phyloP scores from a whole-genome alignment of 2,888 invertebrate genomes.

The Synanthedon myopaeformis region DNA sequence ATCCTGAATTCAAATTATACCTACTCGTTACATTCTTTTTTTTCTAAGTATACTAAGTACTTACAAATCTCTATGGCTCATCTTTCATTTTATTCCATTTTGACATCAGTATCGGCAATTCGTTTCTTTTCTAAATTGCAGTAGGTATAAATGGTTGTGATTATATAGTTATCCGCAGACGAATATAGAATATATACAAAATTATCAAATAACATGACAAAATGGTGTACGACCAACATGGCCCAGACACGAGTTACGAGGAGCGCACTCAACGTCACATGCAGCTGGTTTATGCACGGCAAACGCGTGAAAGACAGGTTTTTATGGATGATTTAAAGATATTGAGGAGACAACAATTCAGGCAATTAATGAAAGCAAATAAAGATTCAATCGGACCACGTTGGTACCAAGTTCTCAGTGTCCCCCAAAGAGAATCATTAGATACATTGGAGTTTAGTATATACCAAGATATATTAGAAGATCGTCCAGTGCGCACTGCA shows the following conservation, averaged over 20 bases:
- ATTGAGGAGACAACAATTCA: slow-evolving; percentile 25
- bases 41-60: too few relatives aligned
- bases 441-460: slow-evolving; percentile 34
- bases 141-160: background rate
- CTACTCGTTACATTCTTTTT: too few relatives aligned
- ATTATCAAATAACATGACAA: slow-evolving; percentile 4
- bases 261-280: slow-evolving; percentile 23
- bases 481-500: slow-evolving; percentile 32
- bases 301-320: slow-evolving; percentile 35
- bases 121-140: background rate
- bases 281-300: slow-evolving; percentile 34
- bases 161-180: background rate
- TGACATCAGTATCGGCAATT: background rate
- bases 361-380: slow-evolving; percentile 19
- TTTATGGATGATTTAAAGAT: slow-evolving; percentile 51
- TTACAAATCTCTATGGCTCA: too few relatives aligned
- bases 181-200: background rate
- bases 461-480: slow-evolving; percentile 50
- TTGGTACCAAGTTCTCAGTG: slow-evolving; percentile 58
- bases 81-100: too few relatives aligned
- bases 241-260: slow-evolving; percentile 15
- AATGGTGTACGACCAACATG: slow-evolving; percentile 26
- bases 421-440: slow-evolving; percentile 37
- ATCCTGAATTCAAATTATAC: too few relatives aligned
- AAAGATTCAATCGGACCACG: slow-evolving; percentile 33